phyloP scores from a whole-genome alignment of 2,113 vertebrate genomes.

The Panthera uncia region DNA sequence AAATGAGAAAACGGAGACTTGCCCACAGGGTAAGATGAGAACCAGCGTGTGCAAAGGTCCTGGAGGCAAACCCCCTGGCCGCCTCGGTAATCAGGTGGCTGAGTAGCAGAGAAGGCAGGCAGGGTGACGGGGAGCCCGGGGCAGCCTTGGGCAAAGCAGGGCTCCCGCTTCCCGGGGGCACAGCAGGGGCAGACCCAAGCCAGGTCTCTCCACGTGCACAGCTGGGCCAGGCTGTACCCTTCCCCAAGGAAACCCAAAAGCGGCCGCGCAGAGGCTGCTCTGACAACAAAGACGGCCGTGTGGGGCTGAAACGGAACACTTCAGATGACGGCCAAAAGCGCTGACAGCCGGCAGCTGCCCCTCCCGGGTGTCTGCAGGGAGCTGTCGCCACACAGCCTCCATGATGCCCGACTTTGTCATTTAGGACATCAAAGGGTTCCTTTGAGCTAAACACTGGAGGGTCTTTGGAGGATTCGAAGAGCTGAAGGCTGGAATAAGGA shows the following conservation, averaged over 20 bases:
- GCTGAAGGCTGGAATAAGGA: slow-evolving; percentile 80
- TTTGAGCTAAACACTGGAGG: slow-evolving; percentile 83
- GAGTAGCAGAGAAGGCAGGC: neutral
- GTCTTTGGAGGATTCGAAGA: slow-evolving; percentile 76
- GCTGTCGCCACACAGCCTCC: slow-evolving; percentile 28
- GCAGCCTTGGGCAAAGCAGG: slow-evolving; percentile 69
- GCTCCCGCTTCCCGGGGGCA: neutral
- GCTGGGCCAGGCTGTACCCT: neutral
- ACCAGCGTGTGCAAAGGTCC: neutral
- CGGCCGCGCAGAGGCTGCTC: neutral
- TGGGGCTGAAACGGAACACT: slow-evolving; percentile 80
- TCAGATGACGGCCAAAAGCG: slow-evolving; percentile 78
- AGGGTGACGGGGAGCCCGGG: neutral
- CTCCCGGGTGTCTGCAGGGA: slow-evolving; percentile 82
- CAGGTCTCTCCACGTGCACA: too few relatives aligned
- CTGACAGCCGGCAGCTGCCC: slow-evolving; percentile 81
- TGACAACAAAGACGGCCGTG: slow-evolving; percentile 58
- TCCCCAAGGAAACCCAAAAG: neutral
- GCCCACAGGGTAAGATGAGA: neutral
- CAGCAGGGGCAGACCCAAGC: neutral
- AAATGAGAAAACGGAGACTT: neutral
- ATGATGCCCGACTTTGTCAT: slow-evolving; percentile 84
- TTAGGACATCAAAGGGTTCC: slow-evolving; percentile 83
- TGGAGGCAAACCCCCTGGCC: too few relatives aligned
- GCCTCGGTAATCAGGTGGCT: neutral